A percentile compares a stretch with the other conserved stretches of the same genome.
phyloP scores from a whole-genome alignment of 1,140 invertebrate genomes.

The Cryptotermes secundus region DNA sequence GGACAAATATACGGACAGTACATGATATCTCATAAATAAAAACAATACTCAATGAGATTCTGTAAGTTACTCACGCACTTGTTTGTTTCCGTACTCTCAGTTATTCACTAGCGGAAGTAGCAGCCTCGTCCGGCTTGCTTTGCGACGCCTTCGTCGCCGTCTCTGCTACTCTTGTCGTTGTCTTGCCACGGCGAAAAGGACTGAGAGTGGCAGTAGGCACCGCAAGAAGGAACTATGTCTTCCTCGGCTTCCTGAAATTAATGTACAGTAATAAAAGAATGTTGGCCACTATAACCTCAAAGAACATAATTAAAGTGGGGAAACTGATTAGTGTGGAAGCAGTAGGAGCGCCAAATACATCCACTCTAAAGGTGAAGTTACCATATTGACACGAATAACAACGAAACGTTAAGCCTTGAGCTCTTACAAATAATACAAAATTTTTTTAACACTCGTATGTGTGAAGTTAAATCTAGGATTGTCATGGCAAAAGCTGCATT shows the following conservation, averaged over 20 bases:
- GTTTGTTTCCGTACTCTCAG: neutral
- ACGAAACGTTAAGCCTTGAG: too few relatives aligned
- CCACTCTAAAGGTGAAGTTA: too few relatives aligned
- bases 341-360: too few relatives aligned
- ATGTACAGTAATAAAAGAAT: neutral
- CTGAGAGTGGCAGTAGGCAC: neutral
- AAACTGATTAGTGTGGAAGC: too few relatives aligned
- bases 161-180: neutral
- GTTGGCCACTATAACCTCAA: neutral
- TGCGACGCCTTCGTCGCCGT: neutral
- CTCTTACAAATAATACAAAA: too few relatives aligned
- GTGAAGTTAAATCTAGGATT: too few relatives aligned
- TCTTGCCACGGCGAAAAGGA: neutral
- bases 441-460: too few relatives aligned
- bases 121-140: neutral
- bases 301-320: neutral
- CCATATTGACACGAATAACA: too few relatives aligned
- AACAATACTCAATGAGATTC: too few relatives aligned
- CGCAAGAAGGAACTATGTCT: neutral
- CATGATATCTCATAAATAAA: too few relatives aligned
- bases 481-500: too few relatives aligned
- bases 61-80: conserved; percentile 1
- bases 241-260: neutral
- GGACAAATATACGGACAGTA: too few relatives aligned
- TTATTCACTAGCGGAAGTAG: neutral